Conservation (phyloP, 2,797 vertebrate species). For the Antennarius maculatus region DNA sequence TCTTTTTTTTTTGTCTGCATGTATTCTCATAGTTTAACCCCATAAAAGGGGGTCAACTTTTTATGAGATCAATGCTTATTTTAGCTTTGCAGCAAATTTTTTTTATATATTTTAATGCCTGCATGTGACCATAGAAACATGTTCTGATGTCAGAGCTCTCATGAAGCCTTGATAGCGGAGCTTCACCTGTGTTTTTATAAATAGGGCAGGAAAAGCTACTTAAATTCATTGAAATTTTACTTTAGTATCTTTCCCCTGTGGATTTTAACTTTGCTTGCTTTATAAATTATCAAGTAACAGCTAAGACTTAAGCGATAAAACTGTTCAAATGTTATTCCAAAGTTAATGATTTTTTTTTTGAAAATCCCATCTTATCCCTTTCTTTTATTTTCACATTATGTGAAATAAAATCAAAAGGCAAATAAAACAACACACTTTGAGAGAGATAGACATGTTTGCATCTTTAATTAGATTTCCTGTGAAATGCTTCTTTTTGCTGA, state of each 20-base stretch:
- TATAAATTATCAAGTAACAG: neutral
- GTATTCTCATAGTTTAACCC: too few species aligned
- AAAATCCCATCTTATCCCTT: neutral
- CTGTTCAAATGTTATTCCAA: too few species aligned
- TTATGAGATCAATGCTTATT: too few species aligned
- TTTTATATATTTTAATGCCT: too few species aligned
- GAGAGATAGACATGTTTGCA: conserved; percentile 55
- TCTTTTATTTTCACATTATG: neutral
- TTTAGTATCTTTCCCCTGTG: neutral
- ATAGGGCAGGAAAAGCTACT: too few species aligned
- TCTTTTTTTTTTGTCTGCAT: too few species aligned
- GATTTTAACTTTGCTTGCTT: neutral
- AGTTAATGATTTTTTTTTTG: too few species aligned
- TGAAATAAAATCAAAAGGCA: conserved; percentile 18
- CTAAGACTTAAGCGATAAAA: neutral
- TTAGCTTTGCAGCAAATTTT: too few species aligned
- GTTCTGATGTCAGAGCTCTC: neutral
- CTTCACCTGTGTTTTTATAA: too few species aligned
- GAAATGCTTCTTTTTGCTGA: conserved; percentile 39
- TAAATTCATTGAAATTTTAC: too few species aligned
- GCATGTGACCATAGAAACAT: neutral
- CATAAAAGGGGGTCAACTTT: too few species aligned
- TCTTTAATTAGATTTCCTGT: conserved; percentile 73
- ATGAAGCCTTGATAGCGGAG: too few species aligned
- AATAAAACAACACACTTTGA: conserved; percentile 34